Percentiles rank a stretch among this genome's conserved stretches.
Evolutionary conservation across 1,140 invertebrate genomes (phyloP).

Genomic region (Cotesia vestalis): DNA sequence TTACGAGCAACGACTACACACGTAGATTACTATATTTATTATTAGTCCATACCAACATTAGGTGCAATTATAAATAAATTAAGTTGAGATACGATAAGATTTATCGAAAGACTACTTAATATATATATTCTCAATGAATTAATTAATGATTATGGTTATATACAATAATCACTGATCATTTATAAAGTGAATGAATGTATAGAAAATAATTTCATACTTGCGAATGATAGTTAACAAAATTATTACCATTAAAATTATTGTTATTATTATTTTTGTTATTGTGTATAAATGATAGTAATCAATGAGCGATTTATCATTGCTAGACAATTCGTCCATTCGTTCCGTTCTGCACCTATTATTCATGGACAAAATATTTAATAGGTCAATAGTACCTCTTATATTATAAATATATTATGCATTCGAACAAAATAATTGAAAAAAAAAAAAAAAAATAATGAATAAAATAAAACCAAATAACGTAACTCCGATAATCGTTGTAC

Average conservation of each 20-base stretch:
- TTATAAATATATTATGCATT: conserved; percentile 8
- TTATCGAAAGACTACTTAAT: too few relatives aligned
- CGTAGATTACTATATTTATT: background rate
- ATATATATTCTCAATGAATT: too few relatives aligned
- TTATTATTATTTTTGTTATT: background rate
- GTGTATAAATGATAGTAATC: background rate
- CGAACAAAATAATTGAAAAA: conserved; percentile 19
- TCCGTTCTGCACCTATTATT: conserved; percentile 31
- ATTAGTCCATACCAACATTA: background rate
- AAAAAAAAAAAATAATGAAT: background rate
- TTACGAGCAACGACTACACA: conserved; percentile 29
- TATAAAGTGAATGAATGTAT: conserved; percentile 6
- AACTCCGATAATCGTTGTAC: conserved; percentile 31
- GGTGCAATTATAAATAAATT: background rate
- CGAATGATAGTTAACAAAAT: conserved; percentile 32
- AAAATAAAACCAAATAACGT: conserved; percentile 4
- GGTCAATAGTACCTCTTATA: conserved; percentile 18
- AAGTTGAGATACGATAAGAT: background rate
- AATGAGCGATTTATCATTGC: conserved; percentile 13
- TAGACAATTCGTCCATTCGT: conserved; percentile 30
- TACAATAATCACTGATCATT: background rate
- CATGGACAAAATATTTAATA: conserved; percentile 12
- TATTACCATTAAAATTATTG: conserved; percentile 16
- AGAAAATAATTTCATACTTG: conserved; percentile 38
- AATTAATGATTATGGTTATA: conserved; percentile 16